Percentiles rank a stretch among this genome's conserved stretches.
These are phyloP conservation scores for Pterois miles DNA, from an alignment of 2,797 vertebrate genomes.

Conservation along the genomic window DNA sequence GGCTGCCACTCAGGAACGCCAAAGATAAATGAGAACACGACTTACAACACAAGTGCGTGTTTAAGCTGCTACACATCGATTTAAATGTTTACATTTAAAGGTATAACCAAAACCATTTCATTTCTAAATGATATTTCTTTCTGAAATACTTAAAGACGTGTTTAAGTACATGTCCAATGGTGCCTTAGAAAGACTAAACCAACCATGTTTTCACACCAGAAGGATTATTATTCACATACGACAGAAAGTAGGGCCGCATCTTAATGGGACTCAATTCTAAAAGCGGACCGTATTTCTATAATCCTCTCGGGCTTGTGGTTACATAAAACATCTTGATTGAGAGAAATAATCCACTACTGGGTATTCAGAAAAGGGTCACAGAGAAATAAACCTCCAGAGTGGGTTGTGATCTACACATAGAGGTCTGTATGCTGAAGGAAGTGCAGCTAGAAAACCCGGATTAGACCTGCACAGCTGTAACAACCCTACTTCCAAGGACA, in stretches of 20 bases:
- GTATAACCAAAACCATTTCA: background rate
- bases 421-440: constrained; percentile 12
- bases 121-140: background rate
- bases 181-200: background rate
- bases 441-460: constrained; percentile 29
- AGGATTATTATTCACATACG: constrained; percentile 32
- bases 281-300: constrained; percentile 67
- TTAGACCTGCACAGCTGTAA: constrained; percentile 34
- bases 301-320: constrained; percentile 74
- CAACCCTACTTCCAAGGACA: background rate
- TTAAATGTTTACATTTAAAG: background rate
- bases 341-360: constrained; percentile 78
- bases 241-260: constrained; percentile 46
- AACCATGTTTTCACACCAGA: constrained; percentile 28
- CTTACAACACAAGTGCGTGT: background rate
- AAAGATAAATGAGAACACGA: constrained; percentile 3
- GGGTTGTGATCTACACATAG: constrained; percentile 53
- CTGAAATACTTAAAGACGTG: background rate
- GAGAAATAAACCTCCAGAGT: constrained; percentile 63
- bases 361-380: constrained; percentile 67
- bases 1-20: constrained; percentile 33
- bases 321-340: constrained; percentile 79
- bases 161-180: background rate
- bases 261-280: constrained; percentile 62
- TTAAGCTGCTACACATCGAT: background rate